Evolutionary conservation across 2,888 invertebrate species (phyloP), one percentile per base, ranked within the genome.

Genomic region (Spodoptera littoralis): DNA sequence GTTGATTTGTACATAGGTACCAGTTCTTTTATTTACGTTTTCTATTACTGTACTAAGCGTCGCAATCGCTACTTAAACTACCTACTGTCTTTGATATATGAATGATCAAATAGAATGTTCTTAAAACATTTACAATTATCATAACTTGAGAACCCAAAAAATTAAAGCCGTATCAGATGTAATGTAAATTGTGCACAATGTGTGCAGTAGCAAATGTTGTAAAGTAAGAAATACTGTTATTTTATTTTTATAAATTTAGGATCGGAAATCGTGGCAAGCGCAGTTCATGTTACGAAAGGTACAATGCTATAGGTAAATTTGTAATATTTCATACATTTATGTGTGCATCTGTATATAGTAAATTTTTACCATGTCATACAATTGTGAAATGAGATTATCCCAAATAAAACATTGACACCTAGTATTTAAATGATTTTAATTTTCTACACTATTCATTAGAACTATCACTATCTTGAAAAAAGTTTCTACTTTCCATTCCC

Each of bases 401-500:
- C 84, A 89, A 92, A 90, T 90, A 91, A 88, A 90, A 90, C 87
- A 91, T 90, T 92, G 92, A 92, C 89, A 89, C 87, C 87, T 90
- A 89, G 88, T 63, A 77, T 74, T 70, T 71, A 12, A 42, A 46
- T 65, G 45, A 69, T 79, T 79, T 79, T 77, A 77, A 76, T 48
- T 45, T 24, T 6, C 30, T 36, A 43, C 11, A 43, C 12, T n/a
- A 57, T 6, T 57, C 54, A 63, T 68, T 36, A 6, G 9, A 65
- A 49, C 51, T 65, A 60, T 74, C 67, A 60, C 82, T 66, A 52
- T 78, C 79, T n/a, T 65, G 42, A 64, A 97, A 96, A 84, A 96
- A 97, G 81, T 96, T 89, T 0, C 95, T 85, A 83, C 95, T 79
- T 84, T 96, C 96, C 83, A 97, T 88, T 70, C 96, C 96, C 77